Conservation (phyloP, 1,140 invertebrate species). For the Linepithema humile region DNA sequence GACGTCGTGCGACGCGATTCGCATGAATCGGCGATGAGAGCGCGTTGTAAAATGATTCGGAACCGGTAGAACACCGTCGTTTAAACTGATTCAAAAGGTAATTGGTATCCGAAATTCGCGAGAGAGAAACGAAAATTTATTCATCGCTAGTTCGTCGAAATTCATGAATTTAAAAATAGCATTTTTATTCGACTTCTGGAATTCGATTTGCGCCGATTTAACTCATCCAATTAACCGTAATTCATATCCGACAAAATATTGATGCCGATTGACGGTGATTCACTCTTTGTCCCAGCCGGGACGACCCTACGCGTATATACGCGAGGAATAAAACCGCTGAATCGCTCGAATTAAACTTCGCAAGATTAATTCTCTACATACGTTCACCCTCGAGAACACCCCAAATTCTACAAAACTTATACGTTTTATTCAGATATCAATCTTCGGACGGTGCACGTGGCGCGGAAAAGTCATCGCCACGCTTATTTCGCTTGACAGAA, state of each 20-base stretch:
- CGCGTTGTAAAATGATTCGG: neutral
- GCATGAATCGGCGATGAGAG: neutral
- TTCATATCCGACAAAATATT: constrained; percentile 6
- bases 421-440: constrained; percentile 51
- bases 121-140: neutral
- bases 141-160: neutral
- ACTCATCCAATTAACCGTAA: neutral
- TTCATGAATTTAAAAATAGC: neutral
- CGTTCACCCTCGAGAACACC: constrained; percentile 33
- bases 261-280: neutral
- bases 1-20: neutral
- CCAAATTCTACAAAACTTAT: constrained; percentile 57
- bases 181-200: neutral
- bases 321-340: neutral
- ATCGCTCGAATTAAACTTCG: constrained; percentile 30
- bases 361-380: constrained; percentile 45
- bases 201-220: neutral
- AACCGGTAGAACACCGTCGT: neutral
- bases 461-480: constrained; percentile 56
- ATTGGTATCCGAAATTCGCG: neutral
- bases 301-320: neutral
- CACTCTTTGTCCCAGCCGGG: neutral
- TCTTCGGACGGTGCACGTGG: constrained; percentile 23
- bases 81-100: neutral
- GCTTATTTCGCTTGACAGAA: constrained; percentile 62